Evolutionary conservation across 1,140 invertebrate species (phyloP).

Genomic region (Coboldia fuscipes): DNA sequence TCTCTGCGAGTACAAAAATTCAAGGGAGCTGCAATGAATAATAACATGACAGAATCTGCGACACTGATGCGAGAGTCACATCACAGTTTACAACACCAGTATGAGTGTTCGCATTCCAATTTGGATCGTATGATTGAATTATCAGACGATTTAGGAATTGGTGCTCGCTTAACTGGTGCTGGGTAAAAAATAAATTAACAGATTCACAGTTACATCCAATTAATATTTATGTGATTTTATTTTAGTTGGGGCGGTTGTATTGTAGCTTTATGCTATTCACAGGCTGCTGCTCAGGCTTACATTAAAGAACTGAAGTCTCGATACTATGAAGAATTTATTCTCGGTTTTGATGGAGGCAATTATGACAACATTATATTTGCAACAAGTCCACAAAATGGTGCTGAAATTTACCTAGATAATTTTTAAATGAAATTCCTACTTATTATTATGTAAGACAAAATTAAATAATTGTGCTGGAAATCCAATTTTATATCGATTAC

Average conservation of each 20-base stretch:
- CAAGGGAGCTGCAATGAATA: slow-evolving; percentile 28
- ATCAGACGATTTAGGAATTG: slow-evolving; percentile 48
- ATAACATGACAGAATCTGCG: slow-evolving; percentile 38
- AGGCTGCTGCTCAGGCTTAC: slow-evolving; percentile 41
- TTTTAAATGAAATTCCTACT: too few relatives aligned
- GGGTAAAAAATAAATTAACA: slow-evolving; percentile 29
- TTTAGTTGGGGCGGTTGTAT: slow-evolving; percentile 88
- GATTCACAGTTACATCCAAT: too few relatives aligned
- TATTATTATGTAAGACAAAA: too few relatives aligned
- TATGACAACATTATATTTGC: slow-evolving; percentile 29
- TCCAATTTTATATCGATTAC: too few relatives aligned
- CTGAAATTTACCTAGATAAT: slow-evolving; percentile 18
- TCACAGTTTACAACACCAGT: slow-evolving; percentile 58
- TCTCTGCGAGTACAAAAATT: slow-evolving; percentile 61
- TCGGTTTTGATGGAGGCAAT: slow-evolving; percentile 15
- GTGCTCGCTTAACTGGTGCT: slow-evolving; percentile 82
- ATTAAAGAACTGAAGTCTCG: slow-evolving; percentile 43
- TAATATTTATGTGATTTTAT: slow-evolving; percentile 7
- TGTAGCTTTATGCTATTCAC: slow-evolving; percentile 58
- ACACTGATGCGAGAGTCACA: slow-evolving; percentile 79
- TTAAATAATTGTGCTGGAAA: too few relatives aligned
- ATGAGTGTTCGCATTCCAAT: slow-evolving; percentile 84
- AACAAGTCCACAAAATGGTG: slow-evolving; percentile 30
- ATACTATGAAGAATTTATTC: slow-evolving; percentile 36
- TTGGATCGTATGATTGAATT: slow-evolving; percentile 67